Base-by-base conservation (phyloP, 2,888 invertebrate genomes). In the Sarcophaga subvicina region DNA sequence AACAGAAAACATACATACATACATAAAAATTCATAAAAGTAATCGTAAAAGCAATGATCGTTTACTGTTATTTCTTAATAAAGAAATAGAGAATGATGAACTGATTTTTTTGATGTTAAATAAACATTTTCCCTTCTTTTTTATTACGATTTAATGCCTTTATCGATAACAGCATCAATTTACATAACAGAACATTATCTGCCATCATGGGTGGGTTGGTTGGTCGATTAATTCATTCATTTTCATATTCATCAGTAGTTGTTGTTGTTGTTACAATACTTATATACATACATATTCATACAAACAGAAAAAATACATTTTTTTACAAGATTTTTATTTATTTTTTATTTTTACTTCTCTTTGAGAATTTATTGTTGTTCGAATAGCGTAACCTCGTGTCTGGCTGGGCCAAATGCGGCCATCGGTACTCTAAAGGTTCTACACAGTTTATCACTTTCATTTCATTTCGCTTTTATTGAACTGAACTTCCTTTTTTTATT, bases 31-130 rank as follows among this genome's bases (percentile, higher is more conserved):
- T n/a, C 60, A 47, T 27, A 71, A 69, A 75, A 63, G 5, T 71
- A 66, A 11, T 54, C 47, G 6, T 66, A 64, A 80, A 73, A 69
- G 6, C 47, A 47, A 66, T 63, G 64, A 67, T 27, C 67, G 73
- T 63, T 59, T 79, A 89, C 91, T 90, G 89, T 88, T 91, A 91
- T 91, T 91, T 89, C 90, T 89, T 89, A 89, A 90, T 81, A 78
- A 85, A 47, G 2, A 10, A 37, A 37, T 37, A 37, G 72, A 76
- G 89, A 89, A 91, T 89, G 88, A n/a, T n/a, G 89, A 91, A 89
- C 91, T 90, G 91, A 91, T 91, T 90, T 91, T 89, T 37, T 22
- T 1, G 22, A 2, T 86, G 89, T 90, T 90, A 90, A 89, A 89
- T 89, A 88, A 73, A 82, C 22, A 47, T 20, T 27, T 49, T 63